These are phyloP conservation scores for Nasonia longicornis DNA, from an alignment of 1,140 invertebrate genomes.

Conservation along the genomic window DNA sequence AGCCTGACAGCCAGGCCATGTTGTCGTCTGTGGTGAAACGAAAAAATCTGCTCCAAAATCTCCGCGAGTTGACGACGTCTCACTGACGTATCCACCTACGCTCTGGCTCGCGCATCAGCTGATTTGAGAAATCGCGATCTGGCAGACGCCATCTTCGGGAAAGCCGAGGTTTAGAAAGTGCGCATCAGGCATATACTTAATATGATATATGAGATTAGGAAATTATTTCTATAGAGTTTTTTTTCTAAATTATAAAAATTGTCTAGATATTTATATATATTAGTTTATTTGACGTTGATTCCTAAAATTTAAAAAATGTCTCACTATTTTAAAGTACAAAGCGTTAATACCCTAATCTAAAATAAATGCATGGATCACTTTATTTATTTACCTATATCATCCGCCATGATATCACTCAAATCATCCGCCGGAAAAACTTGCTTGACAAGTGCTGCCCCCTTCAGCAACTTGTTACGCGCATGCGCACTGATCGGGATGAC, in stretches of 20 bases:
- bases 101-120: background rate
- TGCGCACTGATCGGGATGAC: background rate
- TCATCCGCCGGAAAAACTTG: background rate
- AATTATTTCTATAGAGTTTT: background rate
- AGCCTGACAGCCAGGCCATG: constrained; percentile 88
- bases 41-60: constrained; percentile 5
- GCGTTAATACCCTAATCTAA: too few species aligned
- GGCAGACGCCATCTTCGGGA: background rate
- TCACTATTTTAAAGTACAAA: too few species aligned
- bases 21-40: background rate
- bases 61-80: background rate
- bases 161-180: background rate
- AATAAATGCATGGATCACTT: too few species aligned
- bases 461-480: background rate
- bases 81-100: too few species aligned
- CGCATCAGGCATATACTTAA: background rate
- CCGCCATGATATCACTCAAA: too few species aligned
- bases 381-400: too few species aligned
- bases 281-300: too few species aligned
- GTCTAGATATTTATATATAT: too few species aligned
- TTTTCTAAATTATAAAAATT: background rate
- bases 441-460: too few species aligned
- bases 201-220: background rate
- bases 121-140: background rate
- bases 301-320: too few species aligned